These are phyloP conservation scores for Addax nasomaculatus DNA, from an alignment of 2,113 vertebrate species.

Conservation along the genomic window DNA sequence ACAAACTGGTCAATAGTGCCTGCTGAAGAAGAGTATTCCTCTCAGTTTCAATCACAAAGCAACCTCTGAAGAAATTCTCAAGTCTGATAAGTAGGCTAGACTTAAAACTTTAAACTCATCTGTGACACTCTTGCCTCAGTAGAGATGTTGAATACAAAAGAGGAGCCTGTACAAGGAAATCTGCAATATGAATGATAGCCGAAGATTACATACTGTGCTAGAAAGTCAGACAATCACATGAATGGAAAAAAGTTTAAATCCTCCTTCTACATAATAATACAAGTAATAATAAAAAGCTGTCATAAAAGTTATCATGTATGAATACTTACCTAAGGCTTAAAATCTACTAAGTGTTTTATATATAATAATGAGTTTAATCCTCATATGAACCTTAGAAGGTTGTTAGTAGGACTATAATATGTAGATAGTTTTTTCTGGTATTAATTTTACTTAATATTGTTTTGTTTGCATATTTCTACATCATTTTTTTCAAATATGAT, in stretches of 20 bases:
- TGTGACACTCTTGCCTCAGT: not conserved
- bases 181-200: not conserved
- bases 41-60: conserved; percentile 64
- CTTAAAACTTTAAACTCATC: not conserved
- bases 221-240: not conserved
- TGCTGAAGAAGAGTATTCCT: conserved; percentile 68
- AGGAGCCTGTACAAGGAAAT: not conserved
- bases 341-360: not conserved
- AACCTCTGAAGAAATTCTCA: conserved; percentile 47
- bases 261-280: not conserved
- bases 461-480: not conserved
- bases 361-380: not conserved
- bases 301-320: not conserved
- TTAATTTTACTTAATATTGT: not conserved
- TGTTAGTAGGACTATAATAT: not conserved
- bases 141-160: not conserved
- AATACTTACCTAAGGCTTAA: not conserved
- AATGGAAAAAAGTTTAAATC: not conserved
- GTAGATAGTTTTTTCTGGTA: not conserved
- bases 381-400: not conserved
- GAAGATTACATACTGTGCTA: not conserved
- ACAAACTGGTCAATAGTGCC: conserved; percentile 68
- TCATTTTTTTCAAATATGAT: not conserved
- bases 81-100: conserved; percentile 9
- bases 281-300: not conserved